A percentile compares a stretch with the other conserved stretches of the same genome.
phyloP scores from a whole-genome alignment of 2,113 vertebrate species.

The Australoheros scitulus region DNA sequence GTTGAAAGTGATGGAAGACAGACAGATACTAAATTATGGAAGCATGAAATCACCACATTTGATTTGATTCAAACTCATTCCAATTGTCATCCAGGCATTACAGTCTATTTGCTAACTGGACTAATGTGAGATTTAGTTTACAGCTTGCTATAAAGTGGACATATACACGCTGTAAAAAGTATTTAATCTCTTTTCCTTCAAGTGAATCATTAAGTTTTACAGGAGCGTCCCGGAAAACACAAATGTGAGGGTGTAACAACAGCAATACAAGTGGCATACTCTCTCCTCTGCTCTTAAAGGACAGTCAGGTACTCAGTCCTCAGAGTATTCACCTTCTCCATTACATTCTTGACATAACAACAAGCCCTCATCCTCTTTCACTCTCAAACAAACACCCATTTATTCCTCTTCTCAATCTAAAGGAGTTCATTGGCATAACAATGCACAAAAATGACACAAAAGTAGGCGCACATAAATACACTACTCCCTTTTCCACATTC shows the following conservation, averaged over 20 bases:
- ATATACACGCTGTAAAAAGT: neutral
- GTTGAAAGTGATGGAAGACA: neutral
- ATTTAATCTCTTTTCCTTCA: neutral
- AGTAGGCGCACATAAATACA: slow-evolving; percentile 49
- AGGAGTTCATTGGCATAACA: slow-evolving; percentile 67
- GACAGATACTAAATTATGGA: neutral
- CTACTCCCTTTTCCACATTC: slow-evolving; percentile 64
- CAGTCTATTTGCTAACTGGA: neutral
- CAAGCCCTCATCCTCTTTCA: slow-evolving; percentile 61
- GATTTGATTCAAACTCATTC: neutral
- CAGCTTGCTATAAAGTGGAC: neutral
- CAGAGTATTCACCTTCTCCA: slow-evolving; percentile 39
- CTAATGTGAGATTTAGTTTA: neutral
- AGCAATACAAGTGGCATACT: neutral
- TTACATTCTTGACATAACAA: slow-evolving; percentile 60
- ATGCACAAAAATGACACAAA: slow-evolving; percentile 61
- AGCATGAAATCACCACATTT: neutral
- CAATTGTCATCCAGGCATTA: neutral
- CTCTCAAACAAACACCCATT: slow-evolving; percentile 73
- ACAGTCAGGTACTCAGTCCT: slow-evolving; percentile 38
- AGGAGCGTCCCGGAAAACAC: neutral
- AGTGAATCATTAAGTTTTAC: slow-evolving; percentile 28
- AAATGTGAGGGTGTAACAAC: neutral
- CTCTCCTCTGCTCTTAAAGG: slow-evolving; percentile 15
- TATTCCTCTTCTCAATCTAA: slow-evolving; percentile 59